phyloP scores from a whole-genome alignment of 1,140 invertebrate genomes.

The Cryptotermes secundus region DNA sequence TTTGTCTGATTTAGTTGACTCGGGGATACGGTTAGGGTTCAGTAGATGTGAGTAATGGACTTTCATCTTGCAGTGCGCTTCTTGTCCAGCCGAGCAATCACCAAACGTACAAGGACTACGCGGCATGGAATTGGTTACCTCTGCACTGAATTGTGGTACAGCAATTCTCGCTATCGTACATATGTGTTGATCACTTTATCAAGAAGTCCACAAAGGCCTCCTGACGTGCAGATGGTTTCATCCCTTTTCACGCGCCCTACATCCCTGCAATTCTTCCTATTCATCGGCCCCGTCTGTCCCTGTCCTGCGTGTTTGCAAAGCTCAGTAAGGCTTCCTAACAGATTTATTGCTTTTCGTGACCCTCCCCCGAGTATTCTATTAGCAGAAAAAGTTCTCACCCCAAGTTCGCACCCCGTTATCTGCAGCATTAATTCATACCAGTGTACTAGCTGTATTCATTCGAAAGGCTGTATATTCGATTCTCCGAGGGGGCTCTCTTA shows the following conservation, averaged over 20 bases:
- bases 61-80: too few relatives aligned
- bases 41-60: too few relatives aligned
- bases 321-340: background rate
- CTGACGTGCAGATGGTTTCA: slow-evolving; percentile 9
- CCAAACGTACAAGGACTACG: too few relatives aligned
- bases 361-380: background rate
- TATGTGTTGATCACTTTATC: background rate
- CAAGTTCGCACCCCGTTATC: background rate
- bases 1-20: too few relatives aligned
- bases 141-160: too few relatives aligned
- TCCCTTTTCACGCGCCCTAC: background rate
- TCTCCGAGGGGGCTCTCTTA: too few relatives aligned
- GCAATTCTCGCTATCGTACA: too few relatives aligned
- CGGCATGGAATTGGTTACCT: too few relatives aligned
- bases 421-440: background rate
- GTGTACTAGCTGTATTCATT: too few relatives aligned
- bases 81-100: too few relatives aligned
- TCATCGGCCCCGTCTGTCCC: background rate
- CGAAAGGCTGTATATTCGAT: too few relatives aligned
- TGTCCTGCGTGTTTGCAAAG: slow-evolving; percentile 13
- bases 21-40: too few relatives aligned
- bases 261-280: background rate
- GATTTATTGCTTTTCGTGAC: slow-evolving; percentile 16
- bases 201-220: background rate
- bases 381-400: background rate